Percentiles rank a stretch among this genome's conserved stretches.
phyloP scores from a whole-genome alignment of 1,140 invertebrate species.

The Pachyrhynchus sulphureomaculatus region DNA sequence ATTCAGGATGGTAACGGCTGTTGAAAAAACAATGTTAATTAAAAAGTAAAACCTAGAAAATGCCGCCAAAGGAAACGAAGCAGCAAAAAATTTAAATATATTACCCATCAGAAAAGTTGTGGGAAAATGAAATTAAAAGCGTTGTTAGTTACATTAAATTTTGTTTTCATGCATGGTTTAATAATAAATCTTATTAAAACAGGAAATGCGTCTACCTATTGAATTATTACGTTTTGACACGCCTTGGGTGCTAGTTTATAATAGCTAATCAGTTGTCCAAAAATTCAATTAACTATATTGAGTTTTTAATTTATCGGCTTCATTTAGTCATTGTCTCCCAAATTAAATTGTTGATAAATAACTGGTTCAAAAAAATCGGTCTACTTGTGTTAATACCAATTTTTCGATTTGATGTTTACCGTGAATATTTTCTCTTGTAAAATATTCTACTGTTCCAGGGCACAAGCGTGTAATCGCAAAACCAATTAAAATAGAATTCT shows the following conservation, averaged over 20 bases:
- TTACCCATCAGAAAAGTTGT: constrained; percentile 3
- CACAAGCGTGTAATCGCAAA: too few relatives aligned
- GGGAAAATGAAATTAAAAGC: constrained; percentile 7
- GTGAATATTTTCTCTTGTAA: too few relatives aligned
- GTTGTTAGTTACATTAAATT: background rate
- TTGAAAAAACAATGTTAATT: background rate
- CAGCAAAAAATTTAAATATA: constrained; percentile 8
- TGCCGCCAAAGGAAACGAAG: background rate
- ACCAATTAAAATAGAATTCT: too few relatives aligned
- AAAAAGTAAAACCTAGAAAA: constrained; percentile 7
- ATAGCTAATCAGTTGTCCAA: background rate
- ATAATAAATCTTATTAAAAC: constrained; percentile 5
- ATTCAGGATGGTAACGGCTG: background rate
- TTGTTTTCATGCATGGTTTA: constrained; percentile 4
- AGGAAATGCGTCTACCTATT: background rate
- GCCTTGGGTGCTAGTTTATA: background rate
- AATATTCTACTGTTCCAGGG: too few relatives aligned
- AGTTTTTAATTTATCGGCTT: too few relatives aligned
- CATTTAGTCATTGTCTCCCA: too few relatives aligned
- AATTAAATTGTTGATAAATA: too few relatives aligned
- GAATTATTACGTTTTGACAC: constrained; percentile 4
- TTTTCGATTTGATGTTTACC: too few relatives aligned
- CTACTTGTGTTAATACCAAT: too few relatives aligned
- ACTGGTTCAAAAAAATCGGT: too few relatives aligned
- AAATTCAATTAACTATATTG: background rate